Conservation (phyloP, 2,888 invertebrate genomes). For the Cyaniris semiargus region DNA sequence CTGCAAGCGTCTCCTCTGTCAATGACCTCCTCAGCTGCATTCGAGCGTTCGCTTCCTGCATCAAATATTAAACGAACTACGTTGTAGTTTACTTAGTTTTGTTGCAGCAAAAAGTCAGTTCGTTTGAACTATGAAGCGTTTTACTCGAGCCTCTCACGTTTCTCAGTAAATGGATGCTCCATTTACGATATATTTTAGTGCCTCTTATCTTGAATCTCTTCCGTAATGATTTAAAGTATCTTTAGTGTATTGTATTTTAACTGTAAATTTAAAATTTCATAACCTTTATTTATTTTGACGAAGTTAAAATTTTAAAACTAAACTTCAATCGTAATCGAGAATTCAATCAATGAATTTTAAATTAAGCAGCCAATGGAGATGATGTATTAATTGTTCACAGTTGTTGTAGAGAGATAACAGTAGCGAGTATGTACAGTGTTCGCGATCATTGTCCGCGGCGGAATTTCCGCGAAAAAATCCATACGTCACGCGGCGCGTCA, state of each 20-base stretch:
- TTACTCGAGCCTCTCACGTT: not conserved
- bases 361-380: not conserved
- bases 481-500: constrained; percentile 67
- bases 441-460: constrained; percentile 64
- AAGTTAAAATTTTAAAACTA: not conserved
- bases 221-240: not conserved
- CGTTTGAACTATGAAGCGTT: constrained; percentile 1
- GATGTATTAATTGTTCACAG: constrained; percentile 1
- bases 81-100: constrained; percentile 25
- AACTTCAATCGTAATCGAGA: not conserved
- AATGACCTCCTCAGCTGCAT: constrained; percentile 68
- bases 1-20: constrained; percentile 77
- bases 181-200: not conserved
- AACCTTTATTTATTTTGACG: not conserved
- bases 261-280: too few relatives aligned
- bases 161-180: constrained; percentile 10
- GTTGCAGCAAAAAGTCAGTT: constrained; percentile 31
- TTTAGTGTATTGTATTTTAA: not conserved
- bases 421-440: constrained; percentile 31
- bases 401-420: not conserved
- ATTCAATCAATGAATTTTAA: constrained; percentile 8
- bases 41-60: constrained; percentile 48
- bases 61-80: constrained; percentile 41
- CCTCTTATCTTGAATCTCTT: not conserved
- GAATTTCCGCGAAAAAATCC: constrained; percentile 76